These are phyloP conservation scores for Temnothorax longispinosus DNA, from an alignment of 1,140 invertebrate species.

Conservation along the genomic window DNA sequence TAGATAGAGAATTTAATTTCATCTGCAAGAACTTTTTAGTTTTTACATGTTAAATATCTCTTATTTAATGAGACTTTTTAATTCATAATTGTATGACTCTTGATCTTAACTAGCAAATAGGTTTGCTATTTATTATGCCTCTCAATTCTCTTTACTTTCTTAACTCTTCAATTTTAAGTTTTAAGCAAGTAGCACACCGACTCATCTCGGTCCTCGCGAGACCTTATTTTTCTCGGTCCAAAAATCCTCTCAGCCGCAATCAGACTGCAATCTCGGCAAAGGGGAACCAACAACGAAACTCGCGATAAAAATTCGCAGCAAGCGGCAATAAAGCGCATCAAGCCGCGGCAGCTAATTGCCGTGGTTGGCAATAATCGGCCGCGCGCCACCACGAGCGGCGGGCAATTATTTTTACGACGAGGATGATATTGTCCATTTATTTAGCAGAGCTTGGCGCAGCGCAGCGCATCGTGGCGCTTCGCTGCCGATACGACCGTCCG, in stretches of 20 bases:
- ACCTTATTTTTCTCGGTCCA: constrained; percentile 39
- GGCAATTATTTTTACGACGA: constrained; percentile 75
- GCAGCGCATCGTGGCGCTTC: constrained; percentile 36
- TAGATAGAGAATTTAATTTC: not conserved
- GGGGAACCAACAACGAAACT: constrained; percentile 36
- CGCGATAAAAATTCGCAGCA: constrained; percentile 71
- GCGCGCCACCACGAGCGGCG: constrained; percentile 51
- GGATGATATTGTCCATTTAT: constrained; percentile 76
- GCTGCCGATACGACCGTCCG: constrained; percentile 65
- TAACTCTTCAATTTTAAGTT: not conserved
- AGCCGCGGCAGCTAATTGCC: constrained; percentile 72
- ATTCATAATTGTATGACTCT: not conserved
- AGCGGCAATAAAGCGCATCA: constrained; percentile 74
- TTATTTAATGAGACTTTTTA: not conserved
- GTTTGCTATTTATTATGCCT: not conserved
- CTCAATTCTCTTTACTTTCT: not conserved
- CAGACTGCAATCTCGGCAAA: constrained; percentile 33
- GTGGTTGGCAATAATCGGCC: constrained; percentile 71
- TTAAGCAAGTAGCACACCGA: not conserved
- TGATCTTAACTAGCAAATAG: not conserved
- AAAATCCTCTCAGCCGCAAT: constrained; percentile 40
- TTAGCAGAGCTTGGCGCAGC: constrained; percentile 64
- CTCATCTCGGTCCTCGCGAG: not conserved
- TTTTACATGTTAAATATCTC: not conserved
- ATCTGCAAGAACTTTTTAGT: not conserved